Conservation (phyloP, 2,113 vertebrate species). For the Anseranas semipalmata region DNA sequence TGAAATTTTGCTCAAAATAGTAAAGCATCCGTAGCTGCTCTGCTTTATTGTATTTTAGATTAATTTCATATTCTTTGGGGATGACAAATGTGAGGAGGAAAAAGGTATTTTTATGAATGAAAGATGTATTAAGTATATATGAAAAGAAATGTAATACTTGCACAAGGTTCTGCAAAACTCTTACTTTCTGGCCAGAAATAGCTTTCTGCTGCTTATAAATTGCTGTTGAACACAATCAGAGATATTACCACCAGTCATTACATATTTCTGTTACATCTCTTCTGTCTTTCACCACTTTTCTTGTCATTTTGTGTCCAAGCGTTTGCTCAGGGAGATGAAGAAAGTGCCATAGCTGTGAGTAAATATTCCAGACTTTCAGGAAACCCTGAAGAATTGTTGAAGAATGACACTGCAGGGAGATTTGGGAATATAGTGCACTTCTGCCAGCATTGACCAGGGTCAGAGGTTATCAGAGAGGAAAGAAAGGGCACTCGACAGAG, state of each 20-base stretch:
- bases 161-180: not conserved
- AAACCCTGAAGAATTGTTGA: not conserved
- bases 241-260: not conserved
- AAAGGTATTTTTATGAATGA: not conserved
- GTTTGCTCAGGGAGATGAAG: conserved; percentile 8
- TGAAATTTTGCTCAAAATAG: not conserved
- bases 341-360: not conserved
- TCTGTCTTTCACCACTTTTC: not conserved
- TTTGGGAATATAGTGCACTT: not conserved
- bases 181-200: not conserved
- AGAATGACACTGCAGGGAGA: not conserved
- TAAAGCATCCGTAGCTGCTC: not conserved
- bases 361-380: not conserved
- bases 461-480: not conserved
- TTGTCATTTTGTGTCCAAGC: not conserved
- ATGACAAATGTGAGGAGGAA: not conserved
- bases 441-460: not conserved
- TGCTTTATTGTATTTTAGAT: not conserved
- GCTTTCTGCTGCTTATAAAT: not conserved
- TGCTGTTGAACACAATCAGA: not conserved
- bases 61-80: not conserved
- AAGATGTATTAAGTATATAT: not conserved
- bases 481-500: not conserved
- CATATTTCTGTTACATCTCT: not conserved
- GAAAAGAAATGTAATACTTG: not conserved